Conservation (phyloP, 2,888 invertebrate species). For the Amiota communis region DNA sequence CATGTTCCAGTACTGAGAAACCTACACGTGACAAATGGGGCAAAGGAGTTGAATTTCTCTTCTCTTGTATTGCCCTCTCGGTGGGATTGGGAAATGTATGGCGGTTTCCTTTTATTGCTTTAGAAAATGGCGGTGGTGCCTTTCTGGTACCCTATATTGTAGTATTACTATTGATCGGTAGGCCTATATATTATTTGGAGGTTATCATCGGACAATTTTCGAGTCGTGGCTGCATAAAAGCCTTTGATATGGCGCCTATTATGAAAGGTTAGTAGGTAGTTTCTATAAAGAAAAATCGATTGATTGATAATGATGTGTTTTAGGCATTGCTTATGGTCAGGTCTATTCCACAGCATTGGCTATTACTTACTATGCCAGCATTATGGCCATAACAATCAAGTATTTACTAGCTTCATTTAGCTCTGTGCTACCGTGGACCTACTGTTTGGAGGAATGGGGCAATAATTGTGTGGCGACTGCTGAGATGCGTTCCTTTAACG, state of each 20-base stretch:
- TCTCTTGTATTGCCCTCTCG: slow-evolving; percentile 76
- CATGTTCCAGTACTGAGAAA: slow-evolving; percentile 44
- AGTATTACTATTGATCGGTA: slow-evolving; percentile 78
- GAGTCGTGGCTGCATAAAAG: slow-evolving; percentile 79
- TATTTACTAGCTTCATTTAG: slow-evolving; percentile 79
- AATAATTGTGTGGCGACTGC: slow-evolving; percentile 67
- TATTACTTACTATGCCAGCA: slow-evolving; percentile 79
- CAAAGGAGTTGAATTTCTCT: slow-evolving; percentile 78
- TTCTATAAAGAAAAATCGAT: not conserved
- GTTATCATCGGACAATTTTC: slow-evolving; percentile 83
- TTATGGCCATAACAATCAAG: slow-evolving; percentile 79
- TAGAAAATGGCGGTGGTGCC: slow-evolving; percentile 80
- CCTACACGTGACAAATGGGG: slow-evolving; percentile 75
- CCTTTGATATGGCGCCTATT: slow-evolving; percentile 79
- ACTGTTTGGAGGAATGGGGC: slow-evolving; percentile 76
- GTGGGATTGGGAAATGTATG: slow-evolving; percentile 81
- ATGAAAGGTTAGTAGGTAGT: slow-evolving; percentile 77
- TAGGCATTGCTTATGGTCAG: slow-evolving; percentile 77
- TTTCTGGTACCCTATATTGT: slow-evolving; percentile 80
- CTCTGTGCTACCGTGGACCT: slow-evolving; percentile 78
- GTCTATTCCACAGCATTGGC: slow-evolving; percentile 76
- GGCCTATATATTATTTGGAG: slow-evolving; percentile 83
- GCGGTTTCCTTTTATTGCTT: slow-evolving; percentile 80
- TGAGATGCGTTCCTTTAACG: slow-evolving; percentile 43
- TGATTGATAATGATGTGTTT: not conserved